Evolutionary conservation across 2,797 vertebrate genomes (phyloP), one percentile per base, ranked within the genome.

Genomic region (Otolemur crassicaudatus): DNA sequence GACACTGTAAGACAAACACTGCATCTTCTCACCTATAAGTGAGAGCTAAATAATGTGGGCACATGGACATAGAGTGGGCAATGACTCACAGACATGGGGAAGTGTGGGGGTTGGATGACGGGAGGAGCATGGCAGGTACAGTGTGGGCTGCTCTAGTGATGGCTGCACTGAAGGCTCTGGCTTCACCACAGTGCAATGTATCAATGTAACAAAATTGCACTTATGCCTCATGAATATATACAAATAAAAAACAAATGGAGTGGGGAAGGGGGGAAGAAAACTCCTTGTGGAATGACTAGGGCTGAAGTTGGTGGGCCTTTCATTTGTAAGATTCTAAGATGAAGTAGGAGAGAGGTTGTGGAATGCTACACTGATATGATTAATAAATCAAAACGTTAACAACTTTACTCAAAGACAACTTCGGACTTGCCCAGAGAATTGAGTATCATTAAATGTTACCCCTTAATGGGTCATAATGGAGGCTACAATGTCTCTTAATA

Each of bases 291-390:
- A 43, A 19, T 53, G 49, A 88, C 31, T 40, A 82, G 31, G 61
- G 19, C 10, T 85, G n/a, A 56, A 73, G 16, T 73, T 9, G 25
- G 20, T 11, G 37, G 65, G n/a, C 4, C 53, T 92, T 92, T 92
- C 61, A 85, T 34, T 58, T 93, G 23, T 90, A 92, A 91, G 56
- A 58, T 89, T 80, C 53, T 90, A 29, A 93, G 69, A 91, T 29
- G 86, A 76, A 23, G 16, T 27, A 85, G 19, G 56, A 88, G 23
- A 86, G 58, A 85, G 65, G 90, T 12, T 92, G 5, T 94, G 63
- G 63, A 87, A 94, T 77, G 37, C 79, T 75, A 22, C 23, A 60
- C 17, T 86, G 75, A 75, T 46, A 72, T 5, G 2, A 88, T 81
- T 73, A 75, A 56, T 73, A 67, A 96, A 76, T 53, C 70, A 76